Conservation (phyloP, 1,140 invertebrate species). For the Zelostemma sp. region DNA sequence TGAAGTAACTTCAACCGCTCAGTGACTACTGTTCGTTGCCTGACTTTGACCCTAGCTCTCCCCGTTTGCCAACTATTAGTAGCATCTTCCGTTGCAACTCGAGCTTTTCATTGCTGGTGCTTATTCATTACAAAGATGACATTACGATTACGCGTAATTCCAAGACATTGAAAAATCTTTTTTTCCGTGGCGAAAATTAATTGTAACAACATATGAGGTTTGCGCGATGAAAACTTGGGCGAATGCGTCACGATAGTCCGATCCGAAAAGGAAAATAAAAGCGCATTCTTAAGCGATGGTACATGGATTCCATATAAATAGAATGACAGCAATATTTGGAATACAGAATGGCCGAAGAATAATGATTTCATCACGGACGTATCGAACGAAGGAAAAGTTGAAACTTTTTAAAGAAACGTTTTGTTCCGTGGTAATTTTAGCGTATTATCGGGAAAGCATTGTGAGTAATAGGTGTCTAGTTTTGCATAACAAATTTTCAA, state of each 20-base stretch:
- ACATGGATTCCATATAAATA: neutral
- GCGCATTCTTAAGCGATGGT: too few species aligned
- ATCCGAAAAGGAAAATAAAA: neutral
- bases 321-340: constrained; percentile 1
- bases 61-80: constrained; percentile 38
- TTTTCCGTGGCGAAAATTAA: too few species aligned
- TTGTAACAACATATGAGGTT: neutral
- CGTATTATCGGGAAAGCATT: too few species aligned
- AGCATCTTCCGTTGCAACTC: constrained; percentile 20
- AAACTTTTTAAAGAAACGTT: too few species aligned
- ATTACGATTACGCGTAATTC: neutral
- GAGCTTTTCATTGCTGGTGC: neutral
- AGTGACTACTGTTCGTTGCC: constrained; percentile 35
- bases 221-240: too few species aligned
- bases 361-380: neutral
- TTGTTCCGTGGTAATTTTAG: too few species aligned
- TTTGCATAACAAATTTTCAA: too few species aligned
- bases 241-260: neutral
- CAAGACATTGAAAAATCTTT: too few species aligned
- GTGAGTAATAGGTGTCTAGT: too few species aligned
- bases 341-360: neutral
- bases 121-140: constrained; percentile 4
- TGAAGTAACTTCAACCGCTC: constrained; percentile 41
- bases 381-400: neutral
- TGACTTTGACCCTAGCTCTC: constrained; percentile 54